Base-by-base conservation (phyloP, 2,888 invertebrate species). In the Tinea semifulvella region DNA sequence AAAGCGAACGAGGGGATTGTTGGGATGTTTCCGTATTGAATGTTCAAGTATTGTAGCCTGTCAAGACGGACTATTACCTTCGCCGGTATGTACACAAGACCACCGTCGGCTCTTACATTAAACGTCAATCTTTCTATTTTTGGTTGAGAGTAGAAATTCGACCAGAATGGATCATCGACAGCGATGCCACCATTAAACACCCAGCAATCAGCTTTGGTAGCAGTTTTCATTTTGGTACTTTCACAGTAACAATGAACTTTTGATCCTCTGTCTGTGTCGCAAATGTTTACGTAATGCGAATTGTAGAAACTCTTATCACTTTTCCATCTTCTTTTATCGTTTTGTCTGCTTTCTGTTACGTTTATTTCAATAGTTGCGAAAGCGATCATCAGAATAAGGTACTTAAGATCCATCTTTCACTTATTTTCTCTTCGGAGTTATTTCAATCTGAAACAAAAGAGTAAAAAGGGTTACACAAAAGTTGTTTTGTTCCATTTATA, bases 171-270 rank as follows among this genome's bases (percentile, higher is more conserved):
- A 59, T 91, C 88, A 50, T 88, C 88, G 55, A 88, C 88, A 35
- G 84, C 84, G n/a, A 86, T 83, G 5, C 87, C 87, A 3, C 84
- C 83, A 48, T 86, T 86, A 65, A 91, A 88, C 4, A 92, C 85
- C 86, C 88, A 87, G 60, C 93, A 94, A 58, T 89, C 90, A 2
- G 89, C 90, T 53, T 87, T 87, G 14, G 87, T 87, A 1, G 89
- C 89, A 1, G 73, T 73, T 57, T 79, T 72, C 39, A 79, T 68
- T 54, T 81, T 81, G 42, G 76, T 76, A 38, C 74, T 83, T 55
- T 86, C 84, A 60, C 90, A 90, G 56, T 86, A 85, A 60, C 91
- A 91, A 57, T 84, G 87, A 45, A 88, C 79, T 54, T 86, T 85
- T 1, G 83, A 75, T 3, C 76, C 75, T 48, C 75, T 66, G 47